Base-by-base conservation (phyloP, 2,797 vertebrate genomes). In the Ciconia nigra region DNA sequence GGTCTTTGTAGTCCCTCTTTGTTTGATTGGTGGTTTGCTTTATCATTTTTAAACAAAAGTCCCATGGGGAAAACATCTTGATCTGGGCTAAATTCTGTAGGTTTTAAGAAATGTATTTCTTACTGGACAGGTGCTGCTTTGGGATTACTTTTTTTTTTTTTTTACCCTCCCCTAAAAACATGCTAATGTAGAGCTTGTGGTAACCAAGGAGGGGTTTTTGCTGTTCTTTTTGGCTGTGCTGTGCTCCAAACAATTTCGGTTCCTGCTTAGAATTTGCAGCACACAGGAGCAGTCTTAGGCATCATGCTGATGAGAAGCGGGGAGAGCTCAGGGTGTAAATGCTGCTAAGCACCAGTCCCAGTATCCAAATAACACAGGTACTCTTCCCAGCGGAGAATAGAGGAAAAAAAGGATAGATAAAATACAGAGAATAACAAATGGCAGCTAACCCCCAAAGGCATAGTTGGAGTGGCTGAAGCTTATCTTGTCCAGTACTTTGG, bases 251-350 rank as follows among this genome's bases (percentile, higher is more conserved):
- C 31, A 58, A n/a, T 95, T 94, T 88, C 11, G 11, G n/a, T 65
- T 84, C 57, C 82, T 94, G 73, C 44, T 90, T 81, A 72, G 66
- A 83, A 94, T 97, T 90, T 97, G 71, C 61, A 89, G 70, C 82
- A 58, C 65, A 62, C 25, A 28, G 63, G 67, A 87, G 37, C 1
- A 0, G 78, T 89, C 59, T 81, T 37, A 16, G 81, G 59, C 41
- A 87, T 46, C 9, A 3, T 66, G 72, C 83, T 93, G 90, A 26
- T 63, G 69, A 74, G 52, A 59, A 83, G 55, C 1, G 0, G 61
- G 57, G 41, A 89, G n/a, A 59, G 35, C 58, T 95, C 52, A 14
- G 71, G 77, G 76, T 95, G 42, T 39, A 63, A 52, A 59, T 41
- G 47, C 72, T 81, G 58, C 79, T 83, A 33, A 93, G 72, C 77